Evolutionary conservation across 2,797 vertebrate species (phyloP).

Genomic region (Ctenosaura bakeri): DNA sequence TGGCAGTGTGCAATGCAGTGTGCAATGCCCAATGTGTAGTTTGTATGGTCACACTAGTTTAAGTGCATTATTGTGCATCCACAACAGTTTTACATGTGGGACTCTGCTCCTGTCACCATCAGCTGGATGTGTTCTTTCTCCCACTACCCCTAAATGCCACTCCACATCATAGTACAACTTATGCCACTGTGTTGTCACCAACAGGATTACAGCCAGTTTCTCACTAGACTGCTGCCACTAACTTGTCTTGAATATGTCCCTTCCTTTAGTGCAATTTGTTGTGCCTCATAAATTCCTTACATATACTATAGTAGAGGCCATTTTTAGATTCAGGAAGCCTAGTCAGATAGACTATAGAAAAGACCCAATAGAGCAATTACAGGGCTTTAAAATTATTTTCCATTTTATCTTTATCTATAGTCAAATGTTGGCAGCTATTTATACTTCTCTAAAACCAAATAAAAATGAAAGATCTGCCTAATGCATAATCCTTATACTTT

Average conservation of each 20-base stretch:
- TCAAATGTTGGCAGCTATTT: slow-evolving; percentile 19
- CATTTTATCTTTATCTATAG: slow-evolving; percentile 9
- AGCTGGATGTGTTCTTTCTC: no score
- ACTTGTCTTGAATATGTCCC: neutral
- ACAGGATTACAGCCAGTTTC: neutral
- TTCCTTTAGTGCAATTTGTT: neutral
- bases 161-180: neutral
- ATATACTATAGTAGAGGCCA: neutral
- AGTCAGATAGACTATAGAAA: slow-evolving; percentile 26
- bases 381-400: slow-evolving; percentile 15
- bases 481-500: slow-evolving; percentile 63
- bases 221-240: neutral
- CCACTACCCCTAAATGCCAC: no score
- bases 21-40: no score
- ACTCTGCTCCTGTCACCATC: no score
- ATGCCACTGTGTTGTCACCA: no score
- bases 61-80: no score
- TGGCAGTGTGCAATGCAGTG: neutral
- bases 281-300: neutral
- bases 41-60: no score
- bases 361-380: slow-evolving; percentile 5
- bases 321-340: neutral
- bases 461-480: slow-evolving; percentile 19
- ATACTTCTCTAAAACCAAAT: slow-evolving; percentile 24
- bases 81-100: no score